These are phyloP conservation scores for Tinamus major DNA, from an alignment of 2,797 vertebrate genomes.

Conservation along the genomic window DNA sequence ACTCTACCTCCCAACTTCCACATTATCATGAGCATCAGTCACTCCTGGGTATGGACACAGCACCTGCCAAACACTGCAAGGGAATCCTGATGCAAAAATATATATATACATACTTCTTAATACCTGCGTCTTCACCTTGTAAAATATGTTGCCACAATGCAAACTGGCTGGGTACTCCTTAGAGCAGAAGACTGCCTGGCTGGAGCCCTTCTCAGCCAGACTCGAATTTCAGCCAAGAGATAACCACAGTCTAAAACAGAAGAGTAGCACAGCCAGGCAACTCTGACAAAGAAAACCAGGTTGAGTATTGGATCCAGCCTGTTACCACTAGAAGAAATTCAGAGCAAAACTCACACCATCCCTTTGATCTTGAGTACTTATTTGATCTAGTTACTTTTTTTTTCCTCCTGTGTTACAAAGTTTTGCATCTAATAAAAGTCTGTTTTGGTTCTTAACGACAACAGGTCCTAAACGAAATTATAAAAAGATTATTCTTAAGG, in stretches of 20 bases:
- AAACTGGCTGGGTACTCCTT: neutral
- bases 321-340: neutral
- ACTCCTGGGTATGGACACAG: neutral
- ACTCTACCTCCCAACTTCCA: neutral
- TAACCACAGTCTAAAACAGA: fast-evolving
- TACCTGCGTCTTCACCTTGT: neutral
- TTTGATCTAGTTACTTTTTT: neutral
- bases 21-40: neutral
- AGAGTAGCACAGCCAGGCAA: neutral
- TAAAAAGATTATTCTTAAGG: neutral
- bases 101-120: neutral
- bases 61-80: neutral
- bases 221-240: fast-evolving
- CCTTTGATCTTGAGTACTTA: neutral
- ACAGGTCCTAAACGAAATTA: neutral
- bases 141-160: neutral
- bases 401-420: neutral
- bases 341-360: neutral
- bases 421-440: neutral
- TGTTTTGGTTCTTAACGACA: neutral
- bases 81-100: neutral
- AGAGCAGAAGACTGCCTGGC: neutral
- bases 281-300: neutral
- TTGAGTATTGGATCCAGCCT: neutral
- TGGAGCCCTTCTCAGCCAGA: neutral